Percentiles rank a stretch among this genome's conserved stretches.
Evolutionary conservation across 2,113 vertebrate genomes (phyloP).

Genomic region (Oreotragus oreotragus): DNA sequence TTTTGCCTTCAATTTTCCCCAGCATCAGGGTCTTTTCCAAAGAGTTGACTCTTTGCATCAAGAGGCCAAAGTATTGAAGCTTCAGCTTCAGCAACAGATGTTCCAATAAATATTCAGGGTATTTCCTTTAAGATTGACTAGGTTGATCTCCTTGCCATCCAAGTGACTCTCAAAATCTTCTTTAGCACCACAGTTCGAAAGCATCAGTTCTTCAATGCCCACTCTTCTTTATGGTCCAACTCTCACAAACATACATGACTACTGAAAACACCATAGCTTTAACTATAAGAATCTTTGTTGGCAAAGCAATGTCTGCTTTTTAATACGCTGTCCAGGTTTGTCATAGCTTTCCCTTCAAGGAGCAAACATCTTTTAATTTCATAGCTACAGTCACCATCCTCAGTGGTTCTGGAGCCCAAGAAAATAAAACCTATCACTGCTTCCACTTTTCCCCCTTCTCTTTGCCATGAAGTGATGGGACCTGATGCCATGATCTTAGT

Average conservation of each 20-base stretch:
- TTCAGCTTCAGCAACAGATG: not conserved
- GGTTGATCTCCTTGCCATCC: not conserved
- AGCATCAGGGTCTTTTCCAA: not conserved
- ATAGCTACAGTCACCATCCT: accelerated
- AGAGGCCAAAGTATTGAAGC: not conserved
- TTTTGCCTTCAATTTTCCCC: not conserved
- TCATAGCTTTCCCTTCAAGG: not conserved
- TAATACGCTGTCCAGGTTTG: not conserved
- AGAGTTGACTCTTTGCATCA: not conserved
- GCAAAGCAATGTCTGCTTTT: not conserved
- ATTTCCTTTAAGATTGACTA: not conserved
- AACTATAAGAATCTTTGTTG: not conserved
- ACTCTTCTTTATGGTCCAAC: not conserved
- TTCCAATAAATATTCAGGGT: not conserved
- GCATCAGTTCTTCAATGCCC: not conserved
- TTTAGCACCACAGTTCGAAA: not conserved
- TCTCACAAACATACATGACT: not conserved
- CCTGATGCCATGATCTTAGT: not conserved
- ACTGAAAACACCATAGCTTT: not conserved
- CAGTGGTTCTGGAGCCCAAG: not conserved
- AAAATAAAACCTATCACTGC: not conserved
- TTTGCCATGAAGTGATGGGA: not conserved
- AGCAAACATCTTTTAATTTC: not conserved
- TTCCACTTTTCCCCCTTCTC: not conserved
- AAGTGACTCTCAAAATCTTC: not conserved